Conservation (phyloP, 2,113 vertebrate genomes). For the Rhinichthys klamathensis region DNA sequence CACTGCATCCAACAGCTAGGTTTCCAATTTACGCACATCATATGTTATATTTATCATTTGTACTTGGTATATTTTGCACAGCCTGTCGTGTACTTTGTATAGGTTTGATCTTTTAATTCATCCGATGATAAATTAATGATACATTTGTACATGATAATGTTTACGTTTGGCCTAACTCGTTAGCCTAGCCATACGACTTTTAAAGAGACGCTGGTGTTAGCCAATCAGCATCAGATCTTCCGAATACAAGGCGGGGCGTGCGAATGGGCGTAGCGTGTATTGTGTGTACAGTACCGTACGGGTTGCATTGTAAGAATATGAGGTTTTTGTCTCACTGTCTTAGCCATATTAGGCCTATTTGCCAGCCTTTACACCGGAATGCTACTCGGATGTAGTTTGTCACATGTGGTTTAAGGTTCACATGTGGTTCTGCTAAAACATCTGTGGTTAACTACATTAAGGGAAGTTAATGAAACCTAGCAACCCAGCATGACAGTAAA, state of each 20-base stretch:
- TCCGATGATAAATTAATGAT: background rate
- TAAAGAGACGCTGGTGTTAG: slow-evolving; percentile 52
- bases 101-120: background rate
- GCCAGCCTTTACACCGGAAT: background rate
- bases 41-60: background rate
- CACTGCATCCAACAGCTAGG: background rate
- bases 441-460: background rate
- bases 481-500: background rate
- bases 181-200: slow-evolving; percentile 51
- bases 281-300: slow-evolving; percentile 14
- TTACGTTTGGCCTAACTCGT: slow-evolving; percentile 43
- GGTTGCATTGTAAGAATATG: background rate
- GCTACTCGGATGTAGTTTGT: background rate
- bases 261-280: background rate
- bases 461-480: background rate
- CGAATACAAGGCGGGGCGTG: background rate
- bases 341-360: background rate
- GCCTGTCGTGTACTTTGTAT: background rate
- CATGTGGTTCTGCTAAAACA: background rate
- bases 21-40: background rate
- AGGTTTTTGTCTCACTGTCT: background rate
- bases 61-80: background rate
- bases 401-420: background rate
- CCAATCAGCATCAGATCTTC: slow-evolving; percentile 42
- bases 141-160: background rate